Evolutionary conservation across 92 coral and sea anemone genomes (phyloP).

Genomic region (Umimayanthus chanpuru): DNA sequence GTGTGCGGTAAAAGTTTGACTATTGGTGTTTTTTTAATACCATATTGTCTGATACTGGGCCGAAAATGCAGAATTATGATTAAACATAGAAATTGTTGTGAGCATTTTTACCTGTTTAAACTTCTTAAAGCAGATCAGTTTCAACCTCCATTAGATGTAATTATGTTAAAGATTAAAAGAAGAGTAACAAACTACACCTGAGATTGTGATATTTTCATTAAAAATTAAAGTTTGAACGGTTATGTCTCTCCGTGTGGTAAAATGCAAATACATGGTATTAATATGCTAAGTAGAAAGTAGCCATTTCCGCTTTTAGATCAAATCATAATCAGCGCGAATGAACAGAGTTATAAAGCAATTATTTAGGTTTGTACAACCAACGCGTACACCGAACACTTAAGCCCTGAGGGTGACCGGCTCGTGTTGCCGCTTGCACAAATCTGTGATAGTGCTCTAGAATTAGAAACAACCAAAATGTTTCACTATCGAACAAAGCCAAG

Average conservation of each 20-base stretch:
- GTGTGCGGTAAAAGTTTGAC: no score
- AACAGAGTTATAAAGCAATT: neutral
- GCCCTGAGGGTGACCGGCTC: neutral
- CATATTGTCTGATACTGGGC: no score
- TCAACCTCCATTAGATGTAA: no score
- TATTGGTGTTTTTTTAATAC: no score
- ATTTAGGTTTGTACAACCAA: neutral
- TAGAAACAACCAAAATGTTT: neutral
- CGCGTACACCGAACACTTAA: neutral
- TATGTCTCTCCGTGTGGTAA: neutral
- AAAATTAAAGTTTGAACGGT: neutral
- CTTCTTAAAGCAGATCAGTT: no score
- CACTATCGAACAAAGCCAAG: neutral
- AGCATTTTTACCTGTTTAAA: no score
- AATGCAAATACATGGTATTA: neutral
- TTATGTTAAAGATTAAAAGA: neutral
- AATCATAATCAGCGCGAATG: constrained; percentile 9
- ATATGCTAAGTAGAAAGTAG: constrained; percentile 6
- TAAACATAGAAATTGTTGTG: no score
- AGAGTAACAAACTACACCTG: no score
- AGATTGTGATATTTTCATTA: neutral
- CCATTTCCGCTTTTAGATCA: constrained; percentile 2
- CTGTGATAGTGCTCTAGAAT: neutral
- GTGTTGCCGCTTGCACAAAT: neutral
- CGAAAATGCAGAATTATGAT: no score